These are phyloP conservation scores for Morelia viridis DNA, from an alignment of 2,797 vertebrate genomes.

Conservation along the genomic window DNA sequence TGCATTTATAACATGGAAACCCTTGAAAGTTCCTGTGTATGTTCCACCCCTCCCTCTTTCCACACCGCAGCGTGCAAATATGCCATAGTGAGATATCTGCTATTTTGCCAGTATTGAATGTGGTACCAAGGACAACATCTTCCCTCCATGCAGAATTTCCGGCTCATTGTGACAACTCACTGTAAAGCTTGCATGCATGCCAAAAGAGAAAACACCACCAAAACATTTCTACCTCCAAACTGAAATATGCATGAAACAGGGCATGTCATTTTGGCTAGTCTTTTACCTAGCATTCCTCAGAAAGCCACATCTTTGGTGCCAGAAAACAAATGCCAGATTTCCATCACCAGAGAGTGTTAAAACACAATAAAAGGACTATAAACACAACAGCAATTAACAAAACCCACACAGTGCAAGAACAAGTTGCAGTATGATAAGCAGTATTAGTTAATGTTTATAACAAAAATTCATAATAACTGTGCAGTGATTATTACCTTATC, in stretches of 20 bases:
- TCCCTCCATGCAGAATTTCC: not conserved
- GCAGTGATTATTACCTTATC: not conserved
- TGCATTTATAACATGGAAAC: slow-evolving; percentile 43
- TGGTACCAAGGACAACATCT: not conserved
- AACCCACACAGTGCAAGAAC: not conserved
- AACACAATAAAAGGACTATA: not conserved
- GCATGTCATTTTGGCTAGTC: not conserved
- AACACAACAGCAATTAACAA: not conserved
- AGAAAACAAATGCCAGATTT: not conserved
- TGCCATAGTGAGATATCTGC: slow-evolving; percentile 12
- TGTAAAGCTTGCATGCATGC: not conserved
- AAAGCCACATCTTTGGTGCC: not conserved
- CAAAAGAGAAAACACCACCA: not conserved
- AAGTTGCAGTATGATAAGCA: not conserved
- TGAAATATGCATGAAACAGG: not conserved
- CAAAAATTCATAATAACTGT: not conserved
- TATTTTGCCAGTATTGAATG: not conserved
- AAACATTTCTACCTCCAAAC: not conserved
- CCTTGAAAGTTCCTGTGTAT: slow-evolving; percentile 27
- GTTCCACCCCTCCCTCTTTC: not conserved
- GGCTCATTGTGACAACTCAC: not conserved
- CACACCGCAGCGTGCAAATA: not conserved
- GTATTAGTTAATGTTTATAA: not conserved
- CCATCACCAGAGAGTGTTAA: slow-evolving; percentile 23
- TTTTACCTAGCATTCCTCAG: not conserved